Percentiles rank a stretch among this genome's conserved stretches.
phyloP scores from a whole-genome alignment of 2,113 vertebrate species.

The Callipepla californica region DNA sequence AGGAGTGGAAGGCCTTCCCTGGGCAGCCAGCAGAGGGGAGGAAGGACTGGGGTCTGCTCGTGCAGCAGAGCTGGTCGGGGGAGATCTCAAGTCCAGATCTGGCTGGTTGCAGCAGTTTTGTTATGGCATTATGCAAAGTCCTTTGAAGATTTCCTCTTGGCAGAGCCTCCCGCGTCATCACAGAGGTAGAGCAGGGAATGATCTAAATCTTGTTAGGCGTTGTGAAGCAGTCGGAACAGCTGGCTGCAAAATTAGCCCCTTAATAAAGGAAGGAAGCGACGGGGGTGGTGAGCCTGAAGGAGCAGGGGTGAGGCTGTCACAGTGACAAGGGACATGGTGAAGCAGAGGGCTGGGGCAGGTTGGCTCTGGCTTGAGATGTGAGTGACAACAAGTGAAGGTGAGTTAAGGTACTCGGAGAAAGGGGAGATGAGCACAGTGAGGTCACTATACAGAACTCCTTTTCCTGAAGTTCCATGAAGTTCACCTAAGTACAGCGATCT shows the following conservation, averaged over 20 bases:
- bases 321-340: background rate
- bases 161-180: background rate
- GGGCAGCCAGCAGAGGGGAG: background rate
- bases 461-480: background rate
- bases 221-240: background rate
- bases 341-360: background rate
- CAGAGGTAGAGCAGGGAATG: background rate
- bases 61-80: rapidly evolving
- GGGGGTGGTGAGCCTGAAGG: background rate
- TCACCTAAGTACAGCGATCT: background rate
- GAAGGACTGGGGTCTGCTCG: rapidly evolving
- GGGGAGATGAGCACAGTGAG: background rate
- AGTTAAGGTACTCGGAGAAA: background rate
- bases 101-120: background rate
- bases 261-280: background rate
- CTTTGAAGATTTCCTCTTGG: slow-evolving; percentile 28
- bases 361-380: background rate
- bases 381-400: background rate
- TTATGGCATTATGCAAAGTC: background rate
- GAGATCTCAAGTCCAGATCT: background rate
- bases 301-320: background rate
- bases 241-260: background rate
- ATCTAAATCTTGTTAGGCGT: background rate
- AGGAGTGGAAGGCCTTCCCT: background rate
- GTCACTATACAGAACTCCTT: background rate